Evolutionary conservation across 2,797 vertebrate species (phyloP).

Genomic region (Acipenser ruthenus): DNA sequence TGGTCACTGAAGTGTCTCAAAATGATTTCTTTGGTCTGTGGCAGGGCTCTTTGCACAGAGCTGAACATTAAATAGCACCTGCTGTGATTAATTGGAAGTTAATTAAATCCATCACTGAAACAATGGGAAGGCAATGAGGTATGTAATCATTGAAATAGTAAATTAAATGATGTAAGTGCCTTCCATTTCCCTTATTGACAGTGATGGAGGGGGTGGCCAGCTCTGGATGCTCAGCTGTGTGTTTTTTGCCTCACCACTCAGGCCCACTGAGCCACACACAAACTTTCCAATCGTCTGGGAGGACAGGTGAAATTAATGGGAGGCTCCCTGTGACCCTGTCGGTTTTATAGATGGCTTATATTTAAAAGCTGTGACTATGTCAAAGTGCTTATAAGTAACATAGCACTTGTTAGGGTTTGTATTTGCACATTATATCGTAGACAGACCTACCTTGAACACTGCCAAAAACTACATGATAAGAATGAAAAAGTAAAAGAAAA

Average conservation of each 20-base stretch:
- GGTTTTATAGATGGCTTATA: conserved; percentile 38
- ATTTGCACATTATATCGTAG: too few species aligned
- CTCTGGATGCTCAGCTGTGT: conserved; percentile 50
- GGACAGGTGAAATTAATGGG: conserved; percentile 37
- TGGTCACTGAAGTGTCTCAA: conserved; percentile 71
- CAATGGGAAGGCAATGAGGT: conserved; percentile 97
- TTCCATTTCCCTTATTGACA: conserved; percentile 82
- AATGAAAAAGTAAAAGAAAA: too few species aligned
- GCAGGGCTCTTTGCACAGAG: conserved; percentile 52
- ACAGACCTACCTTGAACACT: too few species aligned
- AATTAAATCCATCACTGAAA: conserved; percentile 98
- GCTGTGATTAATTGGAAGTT: conserved; percentile 97
- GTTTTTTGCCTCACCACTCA: conserved; percentile 57
- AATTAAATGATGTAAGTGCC: conserved; percentile 79
- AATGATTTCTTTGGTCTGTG: conserved; percentile 73
- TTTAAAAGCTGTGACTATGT: conserved; percentile 36
- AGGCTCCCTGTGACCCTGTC: conserved; percentile 15
- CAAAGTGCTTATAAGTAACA: conserved; percentile 31
- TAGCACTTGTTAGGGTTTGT: neutral
- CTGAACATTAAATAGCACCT: conserved; percentile 96
- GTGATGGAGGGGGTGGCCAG: conserved; percentile 76
- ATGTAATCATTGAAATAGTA: conserved; percentile 96
- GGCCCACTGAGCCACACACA: conserved; percentile 33
- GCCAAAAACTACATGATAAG: too few species aligned
- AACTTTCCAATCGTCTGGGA: conserved; percentile 39